Base-by-base conservation (phyloP, 2,888 invertebrate species). In the Strigamia maritima region DNA sequence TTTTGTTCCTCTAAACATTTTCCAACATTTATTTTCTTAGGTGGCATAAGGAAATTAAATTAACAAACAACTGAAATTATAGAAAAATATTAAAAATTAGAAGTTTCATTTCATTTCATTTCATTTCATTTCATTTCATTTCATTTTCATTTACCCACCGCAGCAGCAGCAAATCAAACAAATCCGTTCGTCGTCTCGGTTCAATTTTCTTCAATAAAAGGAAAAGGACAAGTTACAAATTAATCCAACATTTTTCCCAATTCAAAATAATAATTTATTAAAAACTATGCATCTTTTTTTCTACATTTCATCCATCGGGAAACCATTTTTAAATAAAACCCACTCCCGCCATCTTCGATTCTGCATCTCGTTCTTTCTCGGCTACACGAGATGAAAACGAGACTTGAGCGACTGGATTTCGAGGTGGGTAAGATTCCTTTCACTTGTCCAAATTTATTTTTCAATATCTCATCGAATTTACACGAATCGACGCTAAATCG, bases 381-480 rank as follows among this genome's bases (percentile, higher is more conserved):
- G 8, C 19, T 4, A 19, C 10, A 3, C 24, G n/a, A 1, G 22
- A 19, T 19, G 1, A 6, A 24, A 19, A 16, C 22, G 49, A 49
- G 49, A 49, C 49, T 49, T 49, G 49, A 49, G 49, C 70, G 24
- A 28, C 70, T 70, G 70, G 70, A 70, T 70, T 70, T 70, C 70
- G 70, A 70, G 70, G 70, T 14, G 70, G 70, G 70, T 70, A 28
- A 26, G 26, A 49, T 24, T 70, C 70, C 26, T 70, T 70, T 70
- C 70, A 70, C 70, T 70, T 70, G 26, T 26, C 70, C 22, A n/a
- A 49, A 6, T 49, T 49, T 49, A 49, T 49, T 49, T 49, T 10
- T 2, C 49, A 10, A 49, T n/a, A 49, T 49, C 49, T 2, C 8
- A 6, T 6, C 2, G 8, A 49, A 14, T 14, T 2, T 10, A 10